These are phyloP conservation scores for Leptinotarsa peninsularis DNA, from an alignment of 2,888 invertebrate genomes.

Conservation along the genomic window DNA sequence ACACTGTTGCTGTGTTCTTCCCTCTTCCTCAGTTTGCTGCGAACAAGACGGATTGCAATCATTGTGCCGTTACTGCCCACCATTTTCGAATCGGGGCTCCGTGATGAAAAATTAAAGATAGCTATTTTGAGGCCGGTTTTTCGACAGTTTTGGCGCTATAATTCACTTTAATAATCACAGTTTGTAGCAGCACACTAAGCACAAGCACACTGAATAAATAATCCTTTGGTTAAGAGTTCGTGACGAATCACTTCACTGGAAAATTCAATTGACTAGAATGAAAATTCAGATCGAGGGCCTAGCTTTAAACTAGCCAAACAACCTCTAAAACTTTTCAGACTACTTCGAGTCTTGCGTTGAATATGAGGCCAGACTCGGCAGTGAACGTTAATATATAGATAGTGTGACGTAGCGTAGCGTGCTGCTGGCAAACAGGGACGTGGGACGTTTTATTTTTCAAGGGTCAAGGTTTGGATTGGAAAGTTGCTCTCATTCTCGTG, in stretches of 20 bases:
- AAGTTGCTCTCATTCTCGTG: conserved; percentile 3
- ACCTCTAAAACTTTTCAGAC: conserved; percentile 17
- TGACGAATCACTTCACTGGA: conserved; percentile 29
- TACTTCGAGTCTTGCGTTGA: conserved; percentile 34
- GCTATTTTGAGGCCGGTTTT: conserved; percentile 62
- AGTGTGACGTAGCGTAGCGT: conserved; percentile 46
- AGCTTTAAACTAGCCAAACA: conserved; percentile 47
- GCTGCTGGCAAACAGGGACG: conserved; percentile 23
- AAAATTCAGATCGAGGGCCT: conserved; percentile 52
- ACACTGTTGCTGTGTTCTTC: conserved; percentile 82
- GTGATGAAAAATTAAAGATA: conserved; percentile 60
- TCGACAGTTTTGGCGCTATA: conserved; percentile 25
- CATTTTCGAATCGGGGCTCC: conserved; percentile 70
- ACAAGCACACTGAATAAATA: conserved; percentile 34
- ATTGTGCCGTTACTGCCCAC: conserved; percentile 88
- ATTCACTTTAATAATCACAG: conserved; percentile 12
- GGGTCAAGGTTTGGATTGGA: conserved; percentile 16
- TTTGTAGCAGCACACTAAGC: conserved; percentile 42
- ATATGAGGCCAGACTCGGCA: conserved; percentile 48
- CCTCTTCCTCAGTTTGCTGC: conserved; percentile 89
- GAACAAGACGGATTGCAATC: conserved; percentile 91
- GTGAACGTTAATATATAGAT: conserved; percentile 46
- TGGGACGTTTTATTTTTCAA: conserved; percentile 1
- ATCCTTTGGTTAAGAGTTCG: conserved; percentile 44
- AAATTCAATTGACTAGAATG: conserved; percentile 51